Percentiles rank a stretch among this genome's conserved stretches.
Evolutionary conservation across 2,888 invertebrate species (phyloP).

Genomic region (Papilio gigon): DNA sequence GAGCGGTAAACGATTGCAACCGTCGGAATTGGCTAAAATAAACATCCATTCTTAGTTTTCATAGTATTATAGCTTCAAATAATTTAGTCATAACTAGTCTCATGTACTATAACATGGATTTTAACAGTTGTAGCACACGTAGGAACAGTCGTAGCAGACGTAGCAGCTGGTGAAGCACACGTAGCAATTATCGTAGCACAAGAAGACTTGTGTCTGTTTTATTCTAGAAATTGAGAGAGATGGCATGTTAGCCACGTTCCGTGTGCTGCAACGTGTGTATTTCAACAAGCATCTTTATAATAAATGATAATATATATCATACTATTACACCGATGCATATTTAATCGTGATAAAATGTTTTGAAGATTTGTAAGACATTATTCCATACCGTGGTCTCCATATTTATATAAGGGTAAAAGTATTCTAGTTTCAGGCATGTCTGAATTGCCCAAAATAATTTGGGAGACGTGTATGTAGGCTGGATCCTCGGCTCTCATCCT

Average conservation of each 20-base stretch:
- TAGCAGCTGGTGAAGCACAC: too few species aligned
- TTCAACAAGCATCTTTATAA: too few species aligned
- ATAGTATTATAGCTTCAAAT: neutral
- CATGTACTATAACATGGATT: neutral
- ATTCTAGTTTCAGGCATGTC: constrained; percentile 13
- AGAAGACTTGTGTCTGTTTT: too few species aligned
- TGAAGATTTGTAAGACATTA: constrained; percentile 47
- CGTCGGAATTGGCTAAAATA: neutral
- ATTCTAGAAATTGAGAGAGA: too few species aligned
- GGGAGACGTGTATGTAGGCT: constrained; percentile 48
- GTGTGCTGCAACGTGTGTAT: too few species aligned
- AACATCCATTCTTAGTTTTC: neutral
- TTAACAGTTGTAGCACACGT: neutral
- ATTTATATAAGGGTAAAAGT: neutral
- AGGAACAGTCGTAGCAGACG: neutral
- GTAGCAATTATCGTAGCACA: neutral
- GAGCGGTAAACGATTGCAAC: neutral
- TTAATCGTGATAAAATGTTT: neutral
- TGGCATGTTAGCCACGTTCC: too few species aligned
- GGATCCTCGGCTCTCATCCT: constrained; percentile 48
- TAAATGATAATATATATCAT: too few species aligned
- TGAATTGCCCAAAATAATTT: constrained; percentile 42
- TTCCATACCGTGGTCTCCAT: neutral
- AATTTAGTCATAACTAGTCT: neutral
- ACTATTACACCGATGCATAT: too few species aligned